These are phyloP conservation scores for Erythrocercus mccallii DNA, from an alignment of 2,113 vertebrate species.

Conservation along the genomic window DNA sequence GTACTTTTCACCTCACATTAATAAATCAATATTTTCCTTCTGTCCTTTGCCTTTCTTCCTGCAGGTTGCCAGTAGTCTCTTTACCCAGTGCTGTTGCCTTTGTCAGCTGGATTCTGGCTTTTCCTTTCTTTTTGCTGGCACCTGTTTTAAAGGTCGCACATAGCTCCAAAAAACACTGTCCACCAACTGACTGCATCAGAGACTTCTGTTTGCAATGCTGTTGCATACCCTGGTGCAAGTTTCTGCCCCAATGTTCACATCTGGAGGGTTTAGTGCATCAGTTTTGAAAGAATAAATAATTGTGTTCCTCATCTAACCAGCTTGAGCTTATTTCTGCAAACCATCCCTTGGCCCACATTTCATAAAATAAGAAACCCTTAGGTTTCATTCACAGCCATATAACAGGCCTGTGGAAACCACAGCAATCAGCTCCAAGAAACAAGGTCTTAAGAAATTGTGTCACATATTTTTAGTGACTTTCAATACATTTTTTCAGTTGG, in stretches of 20 bases:
- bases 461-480: background rate
- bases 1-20: slow-evolving; percentile 4
- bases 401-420: background rate
- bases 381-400: background rate
- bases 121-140: slow-evolving; percentile 25
- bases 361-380: background rate
- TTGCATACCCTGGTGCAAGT: background rate
- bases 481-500: background rate
- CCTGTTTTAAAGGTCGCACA: background rate
- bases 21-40: slow-evolving; percentile 4
- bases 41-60: slow-evolving; percentile 6
- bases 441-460: background rate
- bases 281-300: background rate
- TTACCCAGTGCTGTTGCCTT: background rate
- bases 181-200: background rate
- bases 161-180: background rate
- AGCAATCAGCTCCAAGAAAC: background rate
- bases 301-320: background rate
- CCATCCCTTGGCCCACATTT: background rate
- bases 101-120: slow-evolving; percentile 19
- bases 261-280: background rate
- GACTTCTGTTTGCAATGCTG: background rate
- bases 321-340: background rate
- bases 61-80: background rate
- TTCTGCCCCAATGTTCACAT: background rate